phyloP scores from a whole-genome alignment of 2,888 invertebrate species.

The Tenthredo mesomela region DNA sequence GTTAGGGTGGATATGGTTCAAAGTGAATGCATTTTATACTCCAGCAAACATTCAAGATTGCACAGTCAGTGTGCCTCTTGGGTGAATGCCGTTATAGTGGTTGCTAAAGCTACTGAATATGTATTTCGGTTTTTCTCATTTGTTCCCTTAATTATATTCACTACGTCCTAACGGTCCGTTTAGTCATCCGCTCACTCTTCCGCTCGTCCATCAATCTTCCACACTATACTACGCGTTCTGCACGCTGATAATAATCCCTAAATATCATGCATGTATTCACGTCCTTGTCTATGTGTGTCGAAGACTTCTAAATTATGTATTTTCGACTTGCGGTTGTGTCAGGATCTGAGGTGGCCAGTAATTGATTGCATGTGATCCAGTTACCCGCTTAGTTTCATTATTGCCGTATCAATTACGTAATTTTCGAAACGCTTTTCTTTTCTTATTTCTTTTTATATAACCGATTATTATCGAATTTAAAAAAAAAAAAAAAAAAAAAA shows the following conservation, averaged over 20 bases:
- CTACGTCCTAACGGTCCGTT: constrained; percentile 44
- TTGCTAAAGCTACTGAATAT: constrained; percentile 45
- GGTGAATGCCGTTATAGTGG: constrained; percentile 45
- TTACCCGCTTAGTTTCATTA: not conserved
- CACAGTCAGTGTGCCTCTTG: constrained; percentile 50
- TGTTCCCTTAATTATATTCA: constrained; percentile 50
- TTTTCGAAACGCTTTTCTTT: not conserved
- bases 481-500: no score
- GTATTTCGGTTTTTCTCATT: constrained; percentile 50
- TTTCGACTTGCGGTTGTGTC: not conserved
- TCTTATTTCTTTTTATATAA: not conserved
- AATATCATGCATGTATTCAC: not conserved
- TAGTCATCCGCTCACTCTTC: constrained; percentile 38
- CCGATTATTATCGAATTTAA: not conserved
- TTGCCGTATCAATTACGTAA: not conserved
- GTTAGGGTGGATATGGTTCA: constrained; percentile 60
- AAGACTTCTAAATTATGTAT: not conserved
- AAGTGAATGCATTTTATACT: constrained; percentile 67
- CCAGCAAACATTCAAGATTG: constrained; percentile 63
- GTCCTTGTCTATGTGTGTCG: not conserved
- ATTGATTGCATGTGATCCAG: not conserved
- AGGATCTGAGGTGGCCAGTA: not conserved
- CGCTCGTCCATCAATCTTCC: constrained; percentile 39
- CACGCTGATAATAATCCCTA: constrained; percentile 6
- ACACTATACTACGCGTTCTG: not conserved